Conservation (phyloP, 2,888 invertebrate species). For the Acanthosepion esculentum region DNA sequence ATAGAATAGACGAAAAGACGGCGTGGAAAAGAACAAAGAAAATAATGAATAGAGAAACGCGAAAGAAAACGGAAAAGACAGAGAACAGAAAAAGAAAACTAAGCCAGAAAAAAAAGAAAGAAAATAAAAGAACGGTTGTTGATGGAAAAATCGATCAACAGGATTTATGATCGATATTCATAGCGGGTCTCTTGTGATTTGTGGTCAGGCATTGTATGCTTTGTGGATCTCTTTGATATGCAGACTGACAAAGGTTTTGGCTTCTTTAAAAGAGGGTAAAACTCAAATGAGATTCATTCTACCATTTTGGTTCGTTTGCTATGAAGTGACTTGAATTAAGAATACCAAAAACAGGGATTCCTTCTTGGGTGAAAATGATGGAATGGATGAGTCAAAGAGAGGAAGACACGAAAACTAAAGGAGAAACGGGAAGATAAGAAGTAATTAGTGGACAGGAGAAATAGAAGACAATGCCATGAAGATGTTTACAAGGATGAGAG, state of each 20-base stretch:
- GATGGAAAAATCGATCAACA: too few species aligned
- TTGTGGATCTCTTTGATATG: slow-evolving; percentile 2
- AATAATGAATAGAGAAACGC: neutral
- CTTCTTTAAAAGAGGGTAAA: neutral
- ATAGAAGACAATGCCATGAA: neutral
- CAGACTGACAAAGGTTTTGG: neutral
- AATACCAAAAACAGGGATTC: too few species aligned
- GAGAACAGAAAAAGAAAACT: neutral
- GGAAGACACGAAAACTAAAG: neutral
- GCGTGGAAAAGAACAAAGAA: neutral
- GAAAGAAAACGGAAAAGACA: too few species aligned
- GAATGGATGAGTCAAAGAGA: neutral
- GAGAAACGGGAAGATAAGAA: neutral
- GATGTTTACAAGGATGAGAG: too few species aligned
- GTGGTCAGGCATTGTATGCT: neutral
- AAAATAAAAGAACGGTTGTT: too few species aligned
- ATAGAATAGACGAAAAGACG: neutral
- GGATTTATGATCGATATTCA: neutral
- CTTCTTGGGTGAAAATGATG: too few species aligned
- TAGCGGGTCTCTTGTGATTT: neutral
- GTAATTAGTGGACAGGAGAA: neutral
- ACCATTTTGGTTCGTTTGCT: neutral
- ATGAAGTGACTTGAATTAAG: too few species aligned
- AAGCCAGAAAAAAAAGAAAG: too few species aligned
- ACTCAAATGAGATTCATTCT: neutral